Base-by-base conservation (phyloP, 2,113 vertebrate species). In the Morone saxatilis region DNA sequence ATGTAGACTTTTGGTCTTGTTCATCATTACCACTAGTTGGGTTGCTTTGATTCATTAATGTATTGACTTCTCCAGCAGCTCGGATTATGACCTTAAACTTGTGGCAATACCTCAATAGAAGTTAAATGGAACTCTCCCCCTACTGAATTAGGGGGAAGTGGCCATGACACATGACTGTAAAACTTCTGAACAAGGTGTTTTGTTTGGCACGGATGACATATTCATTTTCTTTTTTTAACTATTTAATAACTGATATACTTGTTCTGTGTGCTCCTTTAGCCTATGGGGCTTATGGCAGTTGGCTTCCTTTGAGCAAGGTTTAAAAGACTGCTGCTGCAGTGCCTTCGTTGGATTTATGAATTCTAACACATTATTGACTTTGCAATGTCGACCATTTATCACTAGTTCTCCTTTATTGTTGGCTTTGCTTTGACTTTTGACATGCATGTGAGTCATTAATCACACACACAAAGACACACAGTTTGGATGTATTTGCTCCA, bases 401-500 rank as follows among this genome's bases (percentile, higher is more conserved):
- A 57, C n/a, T 11, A 47, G 22, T 31, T 81, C 70, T 61, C 25
- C 38, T 65, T 47, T 69, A 11, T 2, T 36, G 14, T 16, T 40
- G 38, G 11, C 57, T 65, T 67, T 61, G 13, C 54, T n/a, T 43
- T 50, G 25, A 40, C 40, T 69, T 59, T 59, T 41, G 16, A 31
- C 31, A 2, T n/a, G 20, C 5, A 36, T 61, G 20, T 45, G 48
- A 79, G 63, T 69, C 38, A 20, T 43, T 50, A 41, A 43, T 43
- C 17, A 63, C 17, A 63, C 45, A 66, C 54, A 17, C 31, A 75
- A 4, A 54, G 22, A 14, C 57, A 54, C 50, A 51, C 19, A 20
- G 31, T 19, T 67, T 19, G 36, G 75, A 48, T 66, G 50, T 31
- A 25, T 60, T 73, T 47, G 66, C 62, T 77, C 11, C 12, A 47